phyloP scores from a whole-genome alignment of 2,113 vertebrate species.

The Puma concolor region DNA sequence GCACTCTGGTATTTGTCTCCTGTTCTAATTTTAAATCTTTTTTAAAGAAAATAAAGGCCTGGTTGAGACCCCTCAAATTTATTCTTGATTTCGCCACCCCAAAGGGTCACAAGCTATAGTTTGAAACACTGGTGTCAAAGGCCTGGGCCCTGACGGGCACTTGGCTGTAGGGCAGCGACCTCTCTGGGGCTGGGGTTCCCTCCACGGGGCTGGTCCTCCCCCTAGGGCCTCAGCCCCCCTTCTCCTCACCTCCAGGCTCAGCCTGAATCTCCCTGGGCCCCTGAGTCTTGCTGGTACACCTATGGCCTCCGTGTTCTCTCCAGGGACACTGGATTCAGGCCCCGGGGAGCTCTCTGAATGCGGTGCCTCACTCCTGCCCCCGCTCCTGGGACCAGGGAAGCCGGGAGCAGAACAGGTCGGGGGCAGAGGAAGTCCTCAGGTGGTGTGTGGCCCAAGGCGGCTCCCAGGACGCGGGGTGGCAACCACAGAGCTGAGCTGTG shows the following conservation, averaged over 20 bases:
- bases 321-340: background rate
- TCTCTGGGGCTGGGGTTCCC: background rate
- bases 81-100: background rate
- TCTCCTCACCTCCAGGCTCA: background rate
- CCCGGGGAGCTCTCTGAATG: background rate
- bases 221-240: background rate
- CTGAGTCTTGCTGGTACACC: background rate
- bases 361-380: background rate
- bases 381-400: background rate
- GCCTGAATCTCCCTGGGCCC: background rate
- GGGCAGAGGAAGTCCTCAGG: background rate
- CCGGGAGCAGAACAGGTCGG: constrained; percentile 10
- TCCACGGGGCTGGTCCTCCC: background rate
- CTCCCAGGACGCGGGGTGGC: constrained; percentile 75
- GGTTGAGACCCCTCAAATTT: background rate
- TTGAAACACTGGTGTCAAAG: background rate
- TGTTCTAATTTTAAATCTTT: constrained; percentile 24
- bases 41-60: background rate
- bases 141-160: background rate
- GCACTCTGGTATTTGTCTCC: background rate
- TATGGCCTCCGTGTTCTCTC: background rate
- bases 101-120: background rate
- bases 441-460: constrained; percentile 7
- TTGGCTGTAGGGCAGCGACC: background rate
- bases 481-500: constrained; percentile 77